Conservation (phyloP, 1,140 invertebrate species). For the Holcopasites calliopsidis region DNA sequence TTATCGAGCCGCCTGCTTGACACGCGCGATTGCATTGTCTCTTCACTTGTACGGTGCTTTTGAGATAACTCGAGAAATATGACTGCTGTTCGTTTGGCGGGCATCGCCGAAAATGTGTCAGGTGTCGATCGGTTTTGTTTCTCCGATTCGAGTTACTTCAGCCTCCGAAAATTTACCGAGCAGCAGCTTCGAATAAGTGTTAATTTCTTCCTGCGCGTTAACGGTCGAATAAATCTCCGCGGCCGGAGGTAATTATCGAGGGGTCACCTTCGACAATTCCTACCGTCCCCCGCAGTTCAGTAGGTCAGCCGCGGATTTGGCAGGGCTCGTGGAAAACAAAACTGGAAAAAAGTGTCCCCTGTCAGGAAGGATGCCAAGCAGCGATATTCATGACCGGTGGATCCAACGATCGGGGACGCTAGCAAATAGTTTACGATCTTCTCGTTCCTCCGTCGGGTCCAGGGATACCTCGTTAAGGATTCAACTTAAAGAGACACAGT, state of each 20-base stretch:
- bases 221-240: not conserved
- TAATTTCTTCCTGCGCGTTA: constrained; percentile 29
- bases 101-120: no score
- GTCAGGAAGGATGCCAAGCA: constrained; percentile 66
- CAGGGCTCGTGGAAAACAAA: constrained; percentile 13
- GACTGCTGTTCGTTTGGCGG: no score
- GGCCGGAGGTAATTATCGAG: not conserved
- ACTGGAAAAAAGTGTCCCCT: constrained; percentile 49
- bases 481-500: no score
- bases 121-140: not conserved
- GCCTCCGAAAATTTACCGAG: not conserved
- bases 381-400: constrained; percentile 36
- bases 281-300: constrained; percentile 8
- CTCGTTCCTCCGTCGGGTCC: no score
- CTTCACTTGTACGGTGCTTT: no score
- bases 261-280: constrained; percentile 44
- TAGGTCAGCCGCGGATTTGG: constrained; percentile 50
- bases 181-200: constrained; percentile 38
- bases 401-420: constrained; percentile 49
- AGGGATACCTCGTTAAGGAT: no score
- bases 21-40: no score
- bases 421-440: no score
- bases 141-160: not conserved
- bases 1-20: constrained; percentile 32
- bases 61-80: no score